Evolutionary conservation across 92 coral and sea anemone genomes (phyloP).

Genomic region (Parazoanthus swiftii): DNA sequence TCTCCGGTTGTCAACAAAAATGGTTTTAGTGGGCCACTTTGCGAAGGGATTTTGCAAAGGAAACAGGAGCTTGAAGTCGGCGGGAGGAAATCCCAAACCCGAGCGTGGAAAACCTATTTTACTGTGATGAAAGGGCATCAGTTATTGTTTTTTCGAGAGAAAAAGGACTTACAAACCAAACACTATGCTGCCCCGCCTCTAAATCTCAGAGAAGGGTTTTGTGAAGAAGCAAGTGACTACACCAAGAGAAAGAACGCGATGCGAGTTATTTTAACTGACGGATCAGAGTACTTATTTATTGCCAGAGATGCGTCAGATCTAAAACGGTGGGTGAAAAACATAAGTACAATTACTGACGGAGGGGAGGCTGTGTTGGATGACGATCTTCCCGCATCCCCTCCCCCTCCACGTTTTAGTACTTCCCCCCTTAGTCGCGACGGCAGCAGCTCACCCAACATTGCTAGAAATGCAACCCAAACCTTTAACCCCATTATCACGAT

Average conservation of each 20-base stretch:
- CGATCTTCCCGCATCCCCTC: slow-evolving; percentile 51
- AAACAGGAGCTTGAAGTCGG: slow-evolving; percentile 85
- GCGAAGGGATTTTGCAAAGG: slow-evolving; percentile 80
- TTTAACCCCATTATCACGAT: slow-evolving; percentile 72
- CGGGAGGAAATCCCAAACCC: slow-evolving; percentile 62
- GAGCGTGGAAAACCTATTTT: slow-evolving; percentile 87
- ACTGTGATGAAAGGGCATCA: slow-evolving; percentile 68
- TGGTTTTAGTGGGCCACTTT: slow-evolving; percentile 22
- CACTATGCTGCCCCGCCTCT: slow-evolving; percentile 69
- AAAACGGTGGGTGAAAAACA: slow-evolving; percentile 66
- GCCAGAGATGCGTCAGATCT: slow-evolving; percentile 66
- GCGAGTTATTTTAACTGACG: slow-evolving; percentile 69
- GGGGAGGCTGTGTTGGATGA: slow-evolving; percentile 28
- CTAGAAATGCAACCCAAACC: neutral
- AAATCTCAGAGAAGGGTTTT: slow-evolving; percentile 64
- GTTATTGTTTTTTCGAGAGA: slow-evolving; percentile 73
- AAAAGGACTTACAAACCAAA: slow-evolving; percentile 56
- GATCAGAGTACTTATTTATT: slow-evolving; percentile 77
- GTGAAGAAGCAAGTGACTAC: slow-evolving; percentile 61
- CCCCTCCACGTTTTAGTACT: slow-evolving; percentile 53
- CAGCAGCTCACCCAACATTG: slow-evolving; percentile 9
- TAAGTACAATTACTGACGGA: slow-evolving; percentile 39
- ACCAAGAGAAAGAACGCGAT: slow-evolving; percentile 64
- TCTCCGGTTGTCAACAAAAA: slow-evolving; percentile 31
- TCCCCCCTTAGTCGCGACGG: slow-evolving; percentile 26